Evolutionary conservation across 2,888 invertebrate genomes (phyloP), one percentile per base, ranked within the genome.

Genomic region (Cantharis rufa): DNA sequence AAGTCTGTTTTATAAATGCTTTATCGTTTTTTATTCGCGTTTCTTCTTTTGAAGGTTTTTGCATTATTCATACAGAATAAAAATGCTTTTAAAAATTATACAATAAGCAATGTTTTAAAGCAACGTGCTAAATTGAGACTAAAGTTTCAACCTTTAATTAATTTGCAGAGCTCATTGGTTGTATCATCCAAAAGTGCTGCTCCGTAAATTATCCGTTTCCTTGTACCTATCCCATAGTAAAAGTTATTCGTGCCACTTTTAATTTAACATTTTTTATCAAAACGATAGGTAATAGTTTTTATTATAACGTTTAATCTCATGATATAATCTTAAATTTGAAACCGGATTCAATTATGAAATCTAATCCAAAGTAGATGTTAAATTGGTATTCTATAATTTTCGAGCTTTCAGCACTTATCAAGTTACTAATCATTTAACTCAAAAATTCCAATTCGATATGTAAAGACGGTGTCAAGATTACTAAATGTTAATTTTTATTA

Each of bases 1-100:
- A 84, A 84, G 82, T 78, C 82, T 77, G 83, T 83, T 82, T 82
- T 82, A 82, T 85, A 86, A 86, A 86, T 85, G 85, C 84, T 84
- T 85, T 85, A 84, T 84, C 84, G 83, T 84, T 81, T 66, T 80
- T 84, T 84, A 83, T 81, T 83, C 81, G 79, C 80, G 76, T 83
- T 82, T 80, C 79, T 82, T 81, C 82, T 82, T 81, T 82, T 83
- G 81, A 82, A 81, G 77, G 81, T 82, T 83, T 82, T 79, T 84
- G 82, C 83, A 85, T 86, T 85, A 85, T 85, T 85, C 84, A 84
- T 80, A 79, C 78, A 80, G 79, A 82, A 84, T 83, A 82, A 83
- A 82, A 83, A 82, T 81, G 83, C 83, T 85, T 83, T 84, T 82
- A 84, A 84, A 83, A 83, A 83, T 83, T 83, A 66, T 83, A 83